These are phyloP conservation scores for Drosophila fungiperda DNA, from an alignment of 2,888 invertebrate species.

Conservation along the genomic window DNA sequence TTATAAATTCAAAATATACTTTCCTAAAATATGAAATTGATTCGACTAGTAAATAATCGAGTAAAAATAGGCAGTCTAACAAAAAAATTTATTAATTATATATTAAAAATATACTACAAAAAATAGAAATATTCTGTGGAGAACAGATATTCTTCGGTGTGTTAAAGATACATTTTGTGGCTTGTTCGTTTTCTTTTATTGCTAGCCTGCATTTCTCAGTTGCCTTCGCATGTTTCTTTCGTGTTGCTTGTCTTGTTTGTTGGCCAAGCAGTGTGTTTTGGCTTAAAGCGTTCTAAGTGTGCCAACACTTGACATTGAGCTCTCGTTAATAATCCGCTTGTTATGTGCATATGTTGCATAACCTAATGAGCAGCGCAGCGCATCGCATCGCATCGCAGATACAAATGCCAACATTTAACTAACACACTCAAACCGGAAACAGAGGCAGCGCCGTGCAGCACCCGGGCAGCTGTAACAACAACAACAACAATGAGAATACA, in stretches of 20 bases:
- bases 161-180: too few species aligned
- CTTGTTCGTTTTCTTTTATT: neutral
- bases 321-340: conserved; percentile 63
- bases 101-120: neutral
- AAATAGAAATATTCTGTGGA: neutral
- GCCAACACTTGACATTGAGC: conserved; percentile 66
- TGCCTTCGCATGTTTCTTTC: conserved; percentile 11
- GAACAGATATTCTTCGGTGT: neutral
- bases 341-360: conserved; percentile 62
- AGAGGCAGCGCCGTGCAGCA: conserved; percentile 40
- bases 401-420: conserved; percentile 62
- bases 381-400: conserved; percentile 1
- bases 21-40: too few species aligned
- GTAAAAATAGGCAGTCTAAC: neutral
- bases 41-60: too few species aligned
- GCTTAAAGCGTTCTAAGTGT: conserved; percentile 50
- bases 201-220: conserved; percentile 2
- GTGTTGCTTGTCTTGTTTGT: conserved; percentile 6
- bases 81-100: neutral
- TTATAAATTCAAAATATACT: too few species aligned
- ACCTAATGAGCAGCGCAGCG: conserved; percentile 62
- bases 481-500: conserved; percentile 8
- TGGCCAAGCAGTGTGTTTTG: conserved; percentile 20
- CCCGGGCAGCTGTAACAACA: conserved; percentile 10
- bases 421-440: conserved; percentile 53